A percentile compares a stretch with the other conserved stretches of the same genome.
These are phyloP conservation scores for Hydrotaea diabolus DNA, from an alignment of 2,888 invertebrate species.

Conservation along the genomic window DNA sequence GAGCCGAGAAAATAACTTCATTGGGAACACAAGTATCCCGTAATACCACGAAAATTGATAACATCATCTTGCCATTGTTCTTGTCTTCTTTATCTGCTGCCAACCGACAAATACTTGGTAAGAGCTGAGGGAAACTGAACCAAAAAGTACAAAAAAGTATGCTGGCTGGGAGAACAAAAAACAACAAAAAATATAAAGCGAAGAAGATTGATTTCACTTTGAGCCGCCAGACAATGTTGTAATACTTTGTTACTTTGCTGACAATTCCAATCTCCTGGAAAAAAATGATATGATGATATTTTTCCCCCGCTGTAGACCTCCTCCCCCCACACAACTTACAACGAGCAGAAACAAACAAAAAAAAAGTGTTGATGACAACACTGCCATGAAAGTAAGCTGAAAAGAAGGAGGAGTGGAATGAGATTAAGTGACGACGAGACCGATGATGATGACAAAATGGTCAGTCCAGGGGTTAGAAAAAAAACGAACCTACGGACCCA, in stretches of 20 bases:
- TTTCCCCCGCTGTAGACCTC: background rate
- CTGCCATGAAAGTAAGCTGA: background rate
- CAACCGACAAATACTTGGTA: constrained; percentile 45
- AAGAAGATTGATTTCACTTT: constrained; percentile 57
- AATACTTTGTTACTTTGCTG: constrained; percentile 51
- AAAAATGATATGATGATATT: constrained; percentile 16
- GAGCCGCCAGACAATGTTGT: constrained; percentile 41
- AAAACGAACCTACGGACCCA: background rate
- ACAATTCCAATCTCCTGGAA: constrained; percentile 37
- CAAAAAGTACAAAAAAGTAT: constrained; percentile 7
- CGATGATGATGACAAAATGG: constrained; percentile 28
- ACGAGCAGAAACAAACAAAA: no score
- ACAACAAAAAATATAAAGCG: constrained; percentile 1
- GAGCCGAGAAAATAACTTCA: constrained; percentile 53
- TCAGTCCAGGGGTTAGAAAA: background rate
- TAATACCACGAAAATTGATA: constrained; percentile 66
- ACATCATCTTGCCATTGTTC: constrained; percentile 60
- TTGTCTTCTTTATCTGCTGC: background rate
- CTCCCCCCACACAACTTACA: background rate
- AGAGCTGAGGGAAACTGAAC: constrained; percentile 1
- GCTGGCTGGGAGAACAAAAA: background rate
- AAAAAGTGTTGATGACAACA: constrained; percentile 5
- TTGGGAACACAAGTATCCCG: constrained; percentile 52
- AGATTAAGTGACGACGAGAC: background rate
- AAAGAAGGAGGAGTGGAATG: background rate